A percentile compares a stretch with the other conserved stretches of the same genome.
Evolutionary conservation across 2,888 invertebrate genomes (phyloP).

Genomic region (Mythimna vitellina): DNA sequence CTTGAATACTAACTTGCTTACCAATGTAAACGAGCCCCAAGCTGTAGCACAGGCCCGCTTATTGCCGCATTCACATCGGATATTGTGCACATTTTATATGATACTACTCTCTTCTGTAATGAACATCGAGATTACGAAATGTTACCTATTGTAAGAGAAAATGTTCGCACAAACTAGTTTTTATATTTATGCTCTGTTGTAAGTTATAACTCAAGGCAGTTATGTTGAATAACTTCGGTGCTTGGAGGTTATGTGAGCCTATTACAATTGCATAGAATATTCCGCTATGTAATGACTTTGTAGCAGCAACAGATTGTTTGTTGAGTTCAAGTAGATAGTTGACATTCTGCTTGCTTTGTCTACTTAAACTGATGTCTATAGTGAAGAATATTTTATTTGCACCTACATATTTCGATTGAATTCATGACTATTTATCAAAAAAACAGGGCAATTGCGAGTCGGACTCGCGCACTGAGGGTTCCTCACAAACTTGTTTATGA

Average conservation of each 20-base stretch:
- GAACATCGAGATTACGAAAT: slow-evolving; percentile 46
- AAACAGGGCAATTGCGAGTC: too few species aligned
- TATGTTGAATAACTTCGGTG: slow-evolving; percentile 39
- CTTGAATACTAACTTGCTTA: slow-evolving; percentile 6
- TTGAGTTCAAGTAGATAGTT: not conserved
- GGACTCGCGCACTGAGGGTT: too few species aligned
- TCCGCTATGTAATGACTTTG: slow-evolving; percentile 11
- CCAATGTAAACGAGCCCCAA: slow-evolving; percentile 23
- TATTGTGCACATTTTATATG: slow-evolving; percentile 57
- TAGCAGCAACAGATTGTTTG: slow-evolving; percentile 40
- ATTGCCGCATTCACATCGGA: slow-evolving; percentile 51
- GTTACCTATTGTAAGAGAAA: slow-evolving; percentile 33
- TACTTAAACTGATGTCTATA: not conserved
- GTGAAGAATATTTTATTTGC: too few species aligned
- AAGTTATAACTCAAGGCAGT: slow-evolving; percentile 23
- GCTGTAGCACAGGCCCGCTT: slow-evolving; percentile 25
- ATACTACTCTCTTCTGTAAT: slow-evolving; percentile 43
- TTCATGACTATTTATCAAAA: too few species aligned
- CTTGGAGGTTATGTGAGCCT: slow-evolving; percentile 21
- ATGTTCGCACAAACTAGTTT: slow-evolving; percentile 38
- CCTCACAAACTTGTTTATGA: too few species aligned
- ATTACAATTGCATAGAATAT: slow-evolving; percentile 49
- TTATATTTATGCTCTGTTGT: slow-evolving; percentile 31
- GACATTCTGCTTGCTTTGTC: not conserved
- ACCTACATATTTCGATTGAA: too few species aligned